Evolutionary conservation across 2,797 vertebrate genomes (phyloP), one percentile per base, ranked within the genome.

Genomic region (Spinus pinus): DNA sequence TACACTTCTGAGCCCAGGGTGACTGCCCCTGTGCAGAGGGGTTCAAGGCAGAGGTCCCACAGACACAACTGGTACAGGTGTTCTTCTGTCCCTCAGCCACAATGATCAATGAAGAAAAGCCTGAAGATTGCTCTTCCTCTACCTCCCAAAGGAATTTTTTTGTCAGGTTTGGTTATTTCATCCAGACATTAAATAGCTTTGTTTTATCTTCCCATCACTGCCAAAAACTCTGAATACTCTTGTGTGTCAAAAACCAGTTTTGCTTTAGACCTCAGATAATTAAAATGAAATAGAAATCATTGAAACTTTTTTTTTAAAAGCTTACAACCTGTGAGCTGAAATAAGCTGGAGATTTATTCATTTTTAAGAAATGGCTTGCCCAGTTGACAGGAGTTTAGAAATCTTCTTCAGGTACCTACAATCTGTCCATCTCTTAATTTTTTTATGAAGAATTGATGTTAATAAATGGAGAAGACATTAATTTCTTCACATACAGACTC

Each of bases 221-320:
- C 27, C 72, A 81, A 86, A 85, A 88, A 13, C 5, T 92, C 61
- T 54, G n/a, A 84, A 69, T 79, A 67, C 14, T 33, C 35, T 49
- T 1, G 2, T 49, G 14, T 69, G 51, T 56, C 50, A 65, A 81
- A 71, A 89, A 11, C 0, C 23, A 75, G 6, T 66, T 41, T 70
- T 77, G 4, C 10, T 88, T 93, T 73, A 86, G 58, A 88, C 19
- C 4, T 70, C 56, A 62, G 25, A 56, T 44, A 84, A 70, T 66
- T 66, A 61, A 93, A 90, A 88, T 50, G 5, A 81, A 90, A 84
- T 31, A 74, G 14, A 91, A 93, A 57, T 65, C 1, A 4, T 57
- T 69, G 39, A 22, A 53, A 56, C 37, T 35, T 65, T 30, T 27
- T 53, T 14, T 1, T 1, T 20, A 46, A 47, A 47, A 39, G 2